A percentile compares a stretch with the other conserved stretches of the same genome.
Conservation (phyloP, 2,113 vertebrate species). For the Burhinus oedicnemus region DNA sequence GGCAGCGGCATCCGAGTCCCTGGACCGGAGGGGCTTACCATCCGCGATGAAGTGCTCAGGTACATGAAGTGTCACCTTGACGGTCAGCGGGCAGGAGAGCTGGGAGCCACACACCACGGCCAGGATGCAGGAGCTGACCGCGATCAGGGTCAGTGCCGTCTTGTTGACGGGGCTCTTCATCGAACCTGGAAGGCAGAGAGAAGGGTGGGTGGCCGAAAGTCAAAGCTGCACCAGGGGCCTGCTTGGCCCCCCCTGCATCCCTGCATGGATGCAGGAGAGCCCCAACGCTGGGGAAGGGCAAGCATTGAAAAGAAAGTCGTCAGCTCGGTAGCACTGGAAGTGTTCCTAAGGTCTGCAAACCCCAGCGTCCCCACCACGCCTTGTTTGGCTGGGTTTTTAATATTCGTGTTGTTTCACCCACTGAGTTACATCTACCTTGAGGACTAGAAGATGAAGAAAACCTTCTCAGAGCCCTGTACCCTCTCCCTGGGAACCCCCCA, state of each 20-base stretch:
- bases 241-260: neutral
- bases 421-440: neutral
- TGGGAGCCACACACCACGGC: slow-evolving; percentile 96
- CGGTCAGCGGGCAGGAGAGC: slow-evolving; percentile 92
- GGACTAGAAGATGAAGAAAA: neutral
- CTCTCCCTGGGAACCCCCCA: neutral
- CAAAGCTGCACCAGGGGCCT: neutral
- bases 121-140: slow-evolving; percentile 92
- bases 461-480: neutral
- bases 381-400: neutral
- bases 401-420: neutral
- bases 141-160: slow-evolving; percentile 92
- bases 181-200: slow-evolving; percentile 81
- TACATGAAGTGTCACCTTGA: slow-evolving; percentile 97
- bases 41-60: slow-evolving; percentile 98
- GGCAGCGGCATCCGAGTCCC: accelerated
- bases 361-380: neutral
- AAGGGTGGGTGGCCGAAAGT: neutral
- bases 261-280: accelerated
- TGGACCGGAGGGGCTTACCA: slow-evolving; percentile 78
- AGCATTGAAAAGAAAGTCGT: accelerated
- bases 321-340: neutral
- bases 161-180: slow-evolving; percentile 94
- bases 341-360: neutral
- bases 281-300: accelerated